Evolutionary conservation across 2,113 vertebrate genomes (phyloP).

Genomic region (Calonectris borealis): DNA sequence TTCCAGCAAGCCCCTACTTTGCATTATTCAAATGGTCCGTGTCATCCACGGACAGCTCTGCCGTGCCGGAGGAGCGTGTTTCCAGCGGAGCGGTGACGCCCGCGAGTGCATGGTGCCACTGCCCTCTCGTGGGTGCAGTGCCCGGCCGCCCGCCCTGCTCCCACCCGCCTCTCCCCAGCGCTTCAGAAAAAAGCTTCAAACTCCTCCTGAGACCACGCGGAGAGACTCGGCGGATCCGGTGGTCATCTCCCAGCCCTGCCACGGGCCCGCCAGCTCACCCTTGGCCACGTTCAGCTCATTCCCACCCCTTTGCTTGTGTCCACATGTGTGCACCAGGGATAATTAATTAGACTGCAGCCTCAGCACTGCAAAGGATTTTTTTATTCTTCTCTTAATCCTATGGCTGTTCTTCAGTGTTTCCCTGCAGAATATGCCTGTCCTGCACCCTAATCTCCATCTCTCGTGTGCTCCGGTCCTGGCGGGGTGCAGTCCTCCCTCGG

Average conservation of each 20-base stretch:
- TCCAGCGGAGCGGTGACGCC: fast-evolving
- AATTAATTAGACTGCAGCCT: not conserved
- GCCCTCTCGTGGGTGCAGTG: not conserved
- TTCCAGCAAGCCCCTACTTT: not conserved
- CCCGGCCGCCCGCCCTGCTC: fast-evolving
- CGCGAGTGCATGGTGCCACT: fast-evolving
- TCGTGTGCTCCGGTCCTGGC: not conserved
- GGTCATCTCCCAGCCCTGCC: not conserved
- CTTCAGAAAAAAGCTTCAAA: not conserved
- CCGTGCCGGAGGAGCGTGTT: not conserved
- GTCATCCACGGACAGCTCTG: not conserved
- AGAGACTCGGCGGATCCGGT: not conserved
- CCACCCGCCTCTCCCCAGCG: fast-evolving
- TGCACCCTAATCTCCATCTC: not conserved
- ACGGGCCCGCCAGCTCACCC: not conserved
- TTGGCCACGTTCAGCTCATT: fast-evolving
- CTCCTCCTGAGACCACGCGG: fast-evolving
- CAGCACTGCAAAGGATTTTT: not conserved
- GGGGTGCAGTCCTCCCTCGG: not conserved
- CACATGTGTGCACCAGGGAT: not conserved
- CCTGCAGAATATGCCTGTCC: not conserved
- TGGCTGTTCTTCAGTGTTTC: not conserved
- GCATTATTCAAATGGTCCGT: not conserved
- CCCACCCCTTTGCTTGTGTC: not conserved
- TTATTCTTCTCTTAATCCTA: not conserved